Conservation (phyloP, 1,140 invertebrate species). For the Orchesella cincta region DNA sequence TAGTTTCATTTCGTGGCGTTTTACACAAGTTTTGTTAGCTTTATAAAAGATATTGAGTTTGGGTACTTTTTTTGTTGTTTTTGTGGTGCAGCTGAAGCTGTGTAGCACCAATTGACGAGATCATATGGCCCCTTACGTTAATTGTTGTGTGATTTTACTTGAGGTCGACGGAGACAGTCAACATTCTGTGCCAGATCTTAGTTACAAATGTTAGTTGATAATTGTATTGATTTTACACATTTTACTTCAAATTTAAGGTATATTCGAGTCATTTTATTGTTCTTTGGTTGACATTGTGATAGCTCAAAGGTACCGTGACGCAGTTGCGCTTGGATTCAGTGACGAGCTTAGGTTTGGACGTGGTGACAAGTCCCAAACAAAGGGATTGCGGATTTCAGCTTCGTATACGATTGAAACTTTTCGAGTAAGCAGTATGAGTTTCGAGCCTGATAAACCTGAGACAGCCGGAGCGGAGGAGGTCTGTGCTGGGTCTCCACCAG, state of each 20-base stretch:
- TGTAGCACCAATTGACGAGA: no score
- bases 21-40: no score
- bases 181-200: slow-evolving; percentile 44
- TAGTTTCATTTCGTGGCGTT: no score
- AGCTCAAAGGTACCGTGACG: slow-evolving; percentile 27
- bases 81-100: no score
- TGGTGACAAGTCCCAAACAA: slow-evolving; percentile 31
- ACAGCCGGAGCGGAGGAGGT: no score
- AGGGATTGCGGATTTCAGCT: slow-evolving; percentile 29
- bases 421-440: no score
- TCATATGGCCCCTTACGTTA: slow-evolving; percentile 49
- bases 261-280: no score
- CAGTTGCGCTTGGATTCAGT: neutral
- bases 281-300: neutral
- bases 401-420: slow-evolving; percentile 38
- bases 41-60: no score
- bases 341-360: slow-evolving; percentile 26
- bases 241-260: no score
- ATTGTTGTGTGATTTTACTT: slow-evolving; percentile 51
- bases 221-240: no score
- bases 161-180: slow-evolving; percentile 51
- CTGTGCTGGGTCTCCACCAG: neutral
- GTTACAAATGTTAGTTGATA: slow-evolving; percentile 39
- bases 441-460: no score
- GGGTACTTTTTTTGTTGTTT: no score